A percentile compares a stretch with the other conserved stretches of the same genome.
phyloP scores from a whole-genome alignment of 2,113 vertebrate genomes.

The Pitta sordida region DNA sequence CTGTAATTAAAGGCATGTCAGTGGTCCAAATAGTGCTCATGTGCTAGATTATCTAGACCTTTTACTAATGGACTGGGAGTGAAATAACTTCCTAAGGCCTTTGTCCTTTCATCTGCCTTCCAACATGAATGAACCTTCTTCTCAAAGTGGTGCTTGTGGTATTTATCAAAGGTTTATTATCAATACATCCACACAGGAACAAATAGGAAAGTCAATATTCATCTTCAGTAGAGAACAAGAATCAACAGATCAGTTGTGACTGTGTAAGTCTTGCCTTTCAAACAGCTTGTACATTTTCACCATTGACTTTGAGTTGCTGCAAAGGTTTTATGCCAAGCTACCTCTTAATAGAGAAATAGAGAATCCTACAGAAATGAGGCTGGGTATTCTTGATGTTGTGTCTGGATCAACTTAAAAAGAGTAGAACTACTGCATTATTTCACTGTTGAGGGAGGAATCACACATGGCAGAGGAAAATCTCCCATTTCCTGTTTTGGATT shows the following conservation, averaged over 20 bases:
- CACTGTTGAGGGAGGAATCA: background rate
- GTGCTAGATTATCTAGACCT: background rate
- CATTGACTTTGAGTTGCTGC: background rate
- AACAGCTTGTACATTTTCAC: background rate
- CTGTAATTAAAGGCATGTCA: constrained; percentile 28
- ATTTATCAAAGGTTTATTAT: background rate
- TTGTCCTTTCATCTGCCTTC: background rate
- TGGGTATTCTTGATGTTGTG: background rate
- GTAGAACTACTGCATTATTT: background rate
- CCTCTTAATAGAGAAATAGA: background rate
- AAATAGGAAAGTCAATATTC: background rate
- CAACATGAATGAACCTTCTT: background rate
- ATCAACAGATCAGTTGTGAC: background rate
- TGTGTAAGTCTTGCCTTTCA: background rate
- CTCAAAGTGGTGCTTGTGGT: background rate
- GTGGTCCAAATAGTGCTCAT: background rate
- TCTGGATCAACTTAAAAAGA: background rate
- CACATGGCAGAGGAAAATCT: background rate
- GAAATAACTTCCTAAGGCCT: background rate
- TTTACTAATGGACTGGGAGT: background rate
- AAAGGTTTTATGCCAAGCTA: background rate
- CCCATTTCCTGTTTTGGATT: background rate
- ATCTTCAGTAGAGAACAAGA: background rate
- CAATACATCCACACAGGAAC: background rate
- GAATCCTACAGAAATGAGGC: background rate